Evolutionary conservation across 2,888 invertebrate species (phyloP), one percentile per base, ranked within the genome.

Genomic region (Pomacea canaliculata): DNA sequence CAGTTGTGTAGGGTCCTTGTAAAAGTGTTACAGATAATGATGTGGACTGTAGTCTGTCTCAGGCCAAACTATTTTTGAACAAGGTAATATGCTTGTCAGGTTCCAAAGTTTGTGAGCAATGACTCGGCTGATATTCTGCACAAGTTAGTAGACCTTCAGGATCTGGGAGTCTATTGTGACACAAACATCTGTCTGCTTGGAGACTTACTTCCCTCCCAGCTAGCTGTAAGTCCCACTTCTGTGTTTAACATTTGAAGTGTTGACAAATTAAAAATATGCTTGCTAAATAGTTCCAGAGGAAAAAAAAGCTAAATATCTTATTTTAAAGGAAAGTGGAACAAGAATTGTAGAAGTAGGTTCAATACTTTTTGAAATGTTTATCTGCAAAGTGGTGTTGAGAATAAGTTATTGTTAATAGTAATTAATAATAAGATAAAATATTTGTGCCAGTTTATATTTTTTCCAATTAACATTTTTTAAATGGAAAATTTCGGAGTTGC

Each of bases 111-210:
- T 89, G 91, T 92, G n/a, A 86, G 85, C 75, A 79, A 85, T 48
- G 70, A 76, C 56, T 74, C 78, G 49, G 84, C 86, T 37, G 88
- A 90, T 69, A 85, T 87, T 79, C 91, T 90, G 89, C 97, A 95
- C 92, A 99, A 99, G 92, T 92, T 98, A 79, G 93, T 99, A 81
- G 97, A 98, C 91, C 92, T 99, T 84, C 94, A 95, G 87, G 94
- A 95, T 85, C 94, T 99, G 83, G 95, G 96, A 13, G 91, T 98
- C 16, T 99, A 99, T 92, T 98, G 97, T 96, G 96, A 97, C 91
- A 93, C 93, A 73, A 92, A 96, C 79, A 91, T 92, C 49, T 94
- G 94, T 71, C 91, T 94, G 86, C 93, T 95, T 83, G 94, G 95
- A 49, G 92, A 93, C 85, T 93, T 95, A 83, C 92, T 93, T 70